Evolutionary conservation across 1,140 invertebrate genomes (phyloP).

Genomic region (Augochlora pura): DNA sequence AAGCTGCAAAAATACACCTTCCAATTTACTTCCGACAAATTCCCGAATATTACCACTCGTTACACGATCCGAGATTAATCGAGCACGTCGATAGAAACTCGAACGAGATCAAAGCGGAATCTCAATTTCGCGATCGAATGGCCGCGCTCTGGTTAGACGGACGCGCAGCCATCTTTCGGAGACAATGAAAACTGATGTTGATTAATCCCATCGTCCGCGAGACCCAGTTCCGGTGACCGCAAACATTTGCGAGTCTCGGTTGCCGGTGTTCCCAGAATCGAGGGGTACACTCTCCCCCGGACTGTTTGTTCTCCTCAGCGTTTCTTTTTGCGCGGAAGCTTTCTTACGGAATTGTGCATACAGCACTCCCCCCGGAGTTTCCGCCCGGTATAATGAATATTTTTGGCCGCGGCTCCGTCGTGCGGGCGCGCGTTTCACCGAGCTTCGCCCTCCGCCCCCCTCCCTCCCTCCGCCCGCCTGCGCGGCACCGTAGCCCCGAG

Average conservation of each 20-base stretch:
- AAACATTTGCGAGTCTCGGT: background rate
- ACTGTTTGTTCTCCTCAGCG: background rate
- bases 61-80: too few species aligned
- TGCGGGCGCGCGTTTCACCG: constrained; percentile 8
- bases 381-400: constrained; percentile 27
- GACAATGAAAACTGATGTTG: background rate
- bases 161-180: too few species aligned
- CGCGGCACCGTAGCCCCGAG: background rate
- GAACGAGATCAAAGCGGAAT: too few species aligned
- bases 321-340: constrained; percentile 5
- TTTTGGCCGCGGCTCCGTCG: constrained; percentile 28
- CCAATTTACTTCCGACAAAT: too few species aligned
- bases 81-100: too few species aligned
- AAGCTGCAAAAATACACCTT: too few species aligned
- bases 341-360: background rate
- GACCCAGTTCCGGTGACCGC: background rate
- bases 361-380: background rate
- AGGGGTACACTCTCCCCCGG: background rate
- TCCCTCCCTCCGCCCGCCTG: too few species aligned
- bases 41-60: too few species aligned
- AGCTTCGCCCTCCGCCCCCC: background rate
- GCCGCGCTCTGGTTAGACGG: background rate
- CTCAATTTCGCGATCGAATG: background rate
- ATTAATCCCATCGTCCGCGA: background rate
- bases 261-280: background rate